A percentile compares a stretch with the other conserved stretches of the same genome.
Evolutionary conservation across 2,113 vertebrate species (phyloP).

Genomic region (Pogonocichla stellata): DNA sequence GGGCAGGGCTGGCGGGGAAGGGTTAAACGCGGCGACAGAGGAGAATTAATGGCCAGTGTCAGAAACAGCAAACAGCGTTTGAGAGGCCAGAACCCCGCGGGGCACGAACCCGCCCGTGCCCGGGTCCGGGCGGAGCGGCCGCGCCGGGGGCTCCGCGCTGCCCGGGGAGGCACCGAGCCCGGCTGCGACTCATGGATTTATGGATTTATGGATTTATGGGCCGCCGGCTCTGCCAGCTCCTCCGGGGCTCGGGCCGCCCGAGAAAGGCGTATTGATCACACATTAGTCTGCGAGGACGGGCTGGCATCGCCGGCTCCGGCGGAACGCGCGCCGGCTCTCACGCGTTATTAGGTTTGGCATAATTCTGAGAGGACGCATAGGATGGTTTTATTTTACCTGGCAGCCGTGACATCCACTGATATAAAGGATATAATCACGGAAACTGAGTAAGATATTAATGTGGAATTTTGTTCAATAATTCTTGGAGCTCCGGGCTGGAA

Average conservation of each 20-base stretch:
- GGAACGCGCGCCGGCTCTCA: background rate
- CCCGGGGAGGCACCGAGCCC: too few species aligned
- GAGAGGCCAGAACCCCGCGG: slow-evolving; percentile 18
- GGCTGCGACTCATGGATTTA: background rate
- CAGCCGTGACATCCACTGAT: slow-evolving; percentile 60
- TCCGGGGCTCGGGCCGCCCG: background rate
- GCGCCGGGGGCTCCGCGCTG: too few species aligned
- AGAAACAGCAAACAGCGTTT: slow-evolving; percentile 9
- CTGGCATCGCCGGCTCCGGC: background rate
- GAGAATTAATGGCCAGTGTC: slow-evolving; percentile 49
- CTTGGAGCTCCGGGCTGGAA: slow-evolving; percentile 14
- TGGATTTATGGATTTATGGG: background rate
- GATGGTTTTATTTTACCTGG: slow-evolving; percentile 64
- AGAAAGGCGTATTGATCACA: slow-evolving; percentile 67
- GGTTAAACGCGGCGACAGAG: background rate
- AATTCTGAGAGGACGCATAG: slow-evolving; percentile 39
- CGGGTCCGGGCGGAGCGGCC: background rate
- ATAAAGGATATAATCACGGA: slow-evolving; percentile 64
- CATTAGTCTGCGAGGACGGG: slow-evolving; percentile 39
- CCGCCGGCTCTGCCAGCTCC: slow-evolving; percentile 7
- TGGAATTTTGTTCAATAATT: slow-evolving; percentile 35
- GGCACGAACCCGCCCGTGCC: slow-evolving; percentile 48
- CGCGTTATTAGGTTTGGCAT: slow-evolving; percentile 52
- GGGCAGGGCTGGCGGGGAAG: background rate
- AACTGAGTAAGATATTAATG: slow-evolving; percentile 42